Evolutionary conservation across 2,888 invertebrate genomes (phyloP), one percentile per base, ranked within the genome.

Genomic region (Nomada lathburiana): DNA sequence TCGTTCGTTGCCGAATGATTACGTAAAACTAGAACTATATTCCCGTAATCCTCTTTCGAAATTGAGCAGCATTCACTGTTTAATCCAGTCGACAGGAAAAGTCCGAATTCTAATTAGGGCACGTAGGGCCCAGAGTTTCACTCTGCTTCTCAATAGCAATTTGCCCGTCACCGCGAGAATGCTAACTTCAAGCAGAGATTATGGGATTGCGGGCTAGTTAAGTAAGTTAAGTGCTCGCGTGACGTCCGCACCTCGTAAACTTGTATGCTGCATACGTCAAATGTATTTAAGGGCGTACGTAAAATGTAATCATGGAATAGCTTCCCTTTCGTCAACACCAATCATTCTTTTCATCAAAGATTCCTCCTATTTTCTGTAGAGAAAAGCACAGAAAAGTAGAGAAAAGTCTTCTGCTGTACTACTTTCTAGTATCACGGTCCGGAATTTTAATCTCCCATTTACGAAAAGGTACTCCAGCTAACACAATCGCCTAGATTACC

Each of bases 181-280:
- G 59, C 47, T 29, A 60, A 47, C 59, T 36, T 47, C 59, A 16
- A 60, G 9, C 70, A 47, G 16, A 59, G 70, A 59, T 70, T 70
- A 70, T 59, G 70, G 59, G 47, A 70, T 70, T 60, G 70, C 29
- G 59, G 13, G 59, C 59, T 70, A 50, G 70, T 70, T 70, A 44
- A n/a, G 47, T n/a, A 29, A 70, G 29, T 20, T 70, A 70, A 70
- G 59, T 47, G 29, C 70, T n/a, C 20, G 29, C 59, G n/a, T 57
- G 47, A 47, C 29, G n/a, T 26, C 16, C 26, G 2, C 16, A 29
- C 18, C 47, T 50, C 13, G 47, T 9, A 36, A 70, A 59, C 70
- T 55, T 70, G 59, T 57, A 59, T n/a, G 47, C 44, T 29, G 3
- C 26, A 11, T 11, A 18, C n/a, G n/a, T 13, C 69, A 50, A 9